Evolutionary conservation across 2,113 vertebrate species (phyloP).

Genomic region (Saguinus midas): DNA sequence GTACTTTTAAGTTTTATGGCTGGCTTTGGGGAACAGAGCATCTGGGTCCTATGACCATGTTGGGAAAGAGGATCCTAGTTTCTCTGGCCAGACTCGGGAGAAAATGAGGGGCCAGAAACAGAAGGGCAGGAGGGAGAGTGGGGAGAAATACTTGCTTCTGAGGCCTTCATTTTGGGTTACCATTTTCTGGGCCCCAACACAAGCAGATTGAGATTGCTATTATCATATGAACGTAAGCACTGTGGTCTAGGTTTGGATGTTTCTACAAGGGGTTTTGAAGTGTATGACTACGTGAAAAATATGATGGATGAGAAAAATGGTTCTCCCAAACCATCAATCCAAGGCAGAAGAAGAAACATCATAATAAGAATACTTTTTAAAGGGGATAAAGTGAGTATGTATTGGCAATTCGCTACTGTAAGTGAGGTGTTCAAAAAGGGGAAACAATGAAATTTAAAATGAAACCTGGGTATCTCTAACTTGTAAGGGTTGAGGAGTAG

Average conservation of each 20-base stretch:
- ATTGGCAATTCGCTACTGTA: background rate
- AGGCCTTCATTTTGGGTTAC: background rate
- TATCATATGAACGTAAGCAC: background rate
- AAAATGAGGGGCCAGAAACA: background rate
- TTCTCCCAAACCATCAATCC: background rate
- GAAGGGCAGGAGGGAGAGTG: background rate
- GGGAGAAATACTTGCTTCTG: background rate
- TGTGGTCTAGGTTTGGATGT: background rate
- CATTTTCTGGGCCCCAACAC: background rate
- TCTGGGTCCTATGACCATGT: background rate
- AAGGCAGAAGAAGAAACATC: background rate
- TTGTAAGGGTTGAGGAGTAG: background rate
- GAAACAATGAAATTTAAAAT: background rate
- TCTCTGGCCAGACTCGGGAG: background rate
- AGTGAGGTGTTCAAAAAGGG: background rate
- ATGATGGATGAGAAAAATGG: background rate
- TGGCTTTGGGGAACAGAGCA: background rate
- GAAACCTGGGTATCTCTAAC: background rate
- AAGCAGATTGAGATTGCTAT: background rate
- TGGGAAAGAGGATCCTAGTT: background rate
- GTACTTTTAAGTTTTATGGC: background rate
- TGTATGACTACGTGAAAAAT: background rate
- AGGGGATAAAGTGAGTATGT: background rate
- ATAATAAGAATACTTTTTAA: background rate
- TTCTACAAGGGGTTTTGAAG: background rate